Base-by-base conservation (phyloP, 1,140 invertebrate species). In the Popillia japonica region DNA sequence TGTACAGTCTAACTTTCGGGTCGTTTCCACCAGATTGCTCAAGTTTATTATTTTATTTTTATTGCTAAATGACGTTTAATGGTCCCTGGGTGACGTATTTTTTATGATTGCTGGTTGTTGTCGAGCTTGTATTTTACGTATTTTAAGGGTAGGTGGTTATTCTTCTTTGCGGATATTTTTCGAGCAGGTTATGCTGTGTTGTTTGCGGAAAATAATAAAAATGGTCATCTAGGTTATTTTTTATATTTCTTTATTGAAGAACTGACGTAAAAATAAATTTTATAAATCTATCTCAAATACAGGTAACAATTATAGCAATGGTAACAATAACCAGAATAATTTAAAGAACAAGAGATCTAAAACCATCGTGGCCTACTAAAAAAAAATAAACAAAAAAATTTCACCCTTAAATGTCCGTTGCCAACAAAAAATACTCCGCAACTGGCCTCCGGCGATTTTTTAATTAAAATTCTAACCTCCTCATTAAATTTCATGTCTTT, bases 391-490 rank as follows among this genome's bases (percentile, higher is more conserved):
- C 61, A 34, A 68, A 68, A 68, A 68, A 68, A 61, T 14, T 22
- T 27, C 61, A 14, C 0, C 61, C 10, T 22, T 27, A 34, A 68
- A 17, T 68, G 61, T 27, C 61, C 22, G 22, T 20, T 68, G 27
- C 11, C 6, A 27, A 27, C 20, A 68, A 68, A 34, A 27, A 34
- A 20, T 17, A 64, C 20, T 20, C 27, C 0, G 22, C 61, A 22
- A 22, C 14, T 17, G 22, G 61, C 61, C 61, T 68, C 22, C 8
- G 8, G 61, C 61, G 61, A 68, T 68, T 68, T 68, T 68, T 68
- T 68, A 68, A 68, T 68, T 68, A 68, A 68, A 68, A 68, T 68
- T 68, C 61, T 68, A 68, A 68, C 61, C 61, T 68, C 61, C 61
- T 68, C 61, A 68, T 68, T 68, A 68, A 68, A 68, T 68, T 68